Base-by-base conservation (phyloP, 2,888 invertebrate species). In the Drosophila recens region DNA sequence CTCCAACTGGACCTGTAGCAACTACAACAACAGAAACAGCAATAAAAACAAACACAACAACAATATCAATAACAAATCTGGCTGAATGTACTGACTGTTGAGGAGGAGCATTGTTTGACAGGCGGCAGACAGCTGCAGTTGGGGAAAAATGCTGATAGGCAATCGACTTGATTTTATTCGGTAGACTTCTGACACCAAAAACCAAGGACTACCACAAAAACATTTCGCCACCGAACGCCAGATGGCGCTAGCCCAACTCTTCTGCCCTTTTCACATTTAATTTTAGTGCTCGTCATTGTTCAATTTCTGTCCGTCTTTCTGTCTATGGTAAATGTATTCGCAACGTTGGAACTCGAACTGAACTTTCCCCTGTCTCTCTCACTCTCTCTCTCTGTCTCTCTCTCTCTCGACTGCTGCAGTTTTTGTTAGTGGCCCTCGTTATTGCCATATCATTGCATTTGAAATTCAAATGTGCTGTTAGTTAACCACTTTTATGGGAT, bases 151-250 rank as follows among this genome's bases (percentile, higher is more conserved):
- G 73, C 66, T 82, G 87, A 85, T 89, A 70, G 89, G 82, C 82
- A 75, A 79, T 89, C 82, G 87, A 74, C 67, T 87, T 69, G 85
- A 79, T 70, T 87, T 87, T 74, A 72, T 87, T 84, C 67, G 45
- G 46, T 49, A 51, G 61, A 63, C 65, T 65, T 62, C 58, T 54
- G 76, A 66, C 61, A 65, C 53, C 57, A 20, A 27, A 46, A 75
- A 40, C 54, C 38, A 49, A 56, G 36, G 27, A 56, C 30, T 27
- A 46, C 53, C 30, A 30, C 8, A 27, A 27, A 15, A 17, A 42
- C 30, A 15, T 51, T 27, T 27, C 20, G 17, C 10, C 48, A 3
- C 46, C 43, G 48, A 58, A 59, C 62, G 54, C 54, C 67, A 78
- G 66, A 78, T 77, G 80, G 63, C 80, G 75, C 48, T 59, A 76